Evolutionary conservation across 2,113 vertebrate genomes (phyloP).

Genomic region (Pachypanchax playfairii): DNA sequence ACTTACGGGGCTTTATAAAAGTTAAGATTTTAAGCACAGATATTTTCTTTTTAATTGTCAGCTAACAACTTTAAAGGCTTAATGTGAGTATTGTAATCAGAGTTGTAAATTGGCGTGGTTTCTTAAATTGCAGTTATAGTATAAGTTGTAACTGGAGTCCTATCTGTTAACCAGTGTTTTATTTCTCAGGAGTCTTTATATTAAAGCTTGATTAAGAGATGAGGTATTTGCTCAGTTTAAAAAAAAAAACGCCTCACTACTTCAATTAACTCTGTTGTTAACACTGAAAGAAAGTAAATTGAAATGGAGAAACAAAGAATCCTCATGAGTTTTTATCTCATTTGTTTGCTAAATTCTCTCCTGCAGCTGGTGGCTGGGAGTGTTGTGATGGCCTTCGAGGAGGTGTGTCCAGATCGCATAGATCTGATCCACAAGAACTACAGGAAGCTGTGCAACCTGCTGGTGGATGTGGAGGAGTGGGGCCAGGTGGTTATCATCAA

Average conservation of each 20-base stretch:
- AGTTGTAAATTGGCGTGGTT: slow-evolving; percentile 55
- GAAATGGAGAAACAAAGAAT: neutral
- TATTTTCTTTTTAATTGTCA: slow-evolving; percentile 51
- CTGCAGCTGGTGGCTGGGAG: slow-evolving; percentile 93
- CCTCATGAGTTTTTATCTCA: neutral
- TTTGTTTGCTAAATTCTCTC: neutral
- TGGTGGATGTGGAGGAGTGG: slow-evolving; percentile 98
- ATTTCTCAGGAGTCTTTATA: slow-evolving; percentile 51
- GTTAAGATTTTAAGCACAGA: slow-evolving; percentile 25
- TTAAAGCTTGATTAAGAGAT: slow-evolving; percentile 20
- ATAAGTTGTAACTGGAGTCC: slow-evolving; percentile 33
- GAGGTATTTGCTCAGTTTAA: slow-evolving; percentile 26
- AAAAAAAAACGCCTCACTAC: neutral
- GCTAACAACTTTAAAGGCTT: slow-evolving; percentile 21
- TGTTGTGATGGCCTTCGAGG: slow-evolving; percentile 97
- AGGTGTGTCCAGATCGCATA: slow-evolving; percentile 97
- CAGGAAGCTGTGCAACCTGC: slow-evolving; percentile 93
- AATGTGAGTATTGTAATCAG: slow-evolving; percentile 55
- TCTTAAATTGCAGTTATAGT: slow-evolving; percentile 35
- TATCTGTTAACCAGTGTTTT: slow-evolving; percentile 26
- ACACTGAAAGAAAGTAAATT: neutral
- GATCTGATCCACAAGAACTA: slow-evolving; percentile 99
- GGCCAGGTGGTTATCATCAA: slow-evolving; percentile 97
- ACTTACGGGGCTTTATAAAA: slow-evolving; percentile 15
- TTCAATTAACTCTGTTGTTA: slow-evolving; percentile 11